Conservation (phyloP, 1,140 invertebrate genomes). For the Zeugodacus cucurbitae region DNA sequence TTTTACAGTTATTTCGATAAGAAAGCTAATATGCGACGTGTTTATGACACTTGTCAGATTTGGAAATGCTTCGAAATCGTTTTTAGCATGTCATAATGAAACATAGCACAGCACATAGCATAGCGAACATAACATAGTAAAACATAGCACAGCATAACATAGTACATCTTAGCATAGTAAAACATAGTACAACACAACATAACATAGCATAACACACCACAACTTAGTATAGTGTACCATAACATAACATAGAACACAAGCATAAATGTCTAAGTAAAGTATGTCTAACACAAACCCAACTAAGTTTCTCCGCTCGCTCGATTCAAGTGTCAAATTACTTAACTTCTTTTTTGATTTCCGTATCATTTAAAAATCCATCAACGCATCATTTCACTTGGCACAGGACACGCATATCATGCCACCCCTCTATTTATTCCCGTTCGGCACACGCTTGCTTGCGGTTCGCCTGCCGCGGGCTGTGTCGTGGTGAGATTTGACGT, state of each 20-base stretch:
- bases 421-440: background rate
- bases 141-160: too few species aligned
- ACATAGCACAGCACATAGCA: too few species aligned
- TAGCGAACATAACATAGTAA: too few species aligned
- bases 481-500: background rate
- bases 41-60: background rate
- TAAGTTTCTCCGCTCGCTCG: background rate
- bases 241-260: too few species aligned
- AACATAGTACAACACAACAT: too few species aligned
- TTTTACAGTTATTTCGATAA: background rate
- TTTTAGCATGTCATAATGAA: background rate
- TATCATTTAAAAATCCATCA: conserved; percentile 31
- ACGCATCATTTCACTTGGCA: background rate
- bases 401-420: background rate
- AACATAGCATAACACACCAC: background rate
- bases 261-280: too few species aligned
- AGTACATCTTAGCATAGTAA: too few species aligned
- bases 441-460: conserved; percentile 6
- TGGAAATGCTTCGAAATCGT: background rate
- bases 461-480: background rate
- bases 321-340: conserved; percentile 28
- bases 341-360: conserved; percentile 5
- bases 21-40: background rate
- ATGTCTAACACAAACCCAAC: background rate
- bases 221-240: too few species aligned